Conservation (phyloP, 2,797 vertebrate genomes). For the Microhierax caerulescens region DNA sequence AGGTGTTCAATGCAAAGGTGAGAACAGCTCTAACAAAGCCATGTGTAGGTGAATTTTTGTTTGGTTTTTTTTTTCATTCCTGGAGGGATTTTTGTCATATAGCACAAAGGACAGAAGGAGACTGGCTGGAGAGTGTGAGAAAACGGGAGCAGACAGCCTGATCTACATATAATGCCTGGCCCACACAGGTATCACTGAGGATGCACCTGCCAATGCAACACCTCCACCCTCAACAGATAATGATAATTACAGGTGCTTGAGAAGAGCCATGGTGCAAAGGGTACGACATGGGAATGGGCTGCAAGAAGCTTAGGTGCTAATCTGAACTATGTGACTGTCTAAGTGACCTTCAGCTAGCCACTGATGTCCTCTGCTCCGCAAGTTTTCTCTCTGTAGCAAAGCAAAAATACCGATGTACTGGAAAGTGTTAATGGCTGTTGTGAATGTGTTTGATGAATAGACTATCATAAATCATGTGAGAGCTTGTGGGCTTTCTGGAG, state of each 20-base stretch:
- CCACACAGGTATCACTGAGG: background rate
- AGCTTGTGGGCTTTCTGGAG: background rate
- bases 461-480: background rate
- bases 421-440: background rate
- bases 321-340: background rate
- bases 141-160: background rate
- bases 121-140: background rate
- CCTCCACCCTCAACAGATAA: background rate
- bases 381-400: background rate
- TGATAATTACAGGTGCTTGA: background rate
- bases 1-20: background rate
- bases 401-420: background rate
- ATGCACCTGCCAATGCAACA: background rate
- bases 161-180: background rate
- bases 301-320: background rate
- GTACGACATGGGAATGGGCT: background rate
- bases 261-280: background rate
- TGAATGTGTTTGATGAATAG: background rate
- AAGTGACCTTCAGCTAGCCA: background rate
- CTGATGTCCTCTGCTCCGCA: background rate
- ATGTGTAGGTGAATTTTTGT: background rate
- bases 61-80: background rate
- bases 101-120: background rate
- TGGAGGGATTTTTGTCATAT: background rate
- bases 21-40: background rate